These are phyloP conservation scores for Glaucopsyche alexis DNA, from an alignment of 2,888 invertebrate genomes.

Conservation along the genomic window DNA sequence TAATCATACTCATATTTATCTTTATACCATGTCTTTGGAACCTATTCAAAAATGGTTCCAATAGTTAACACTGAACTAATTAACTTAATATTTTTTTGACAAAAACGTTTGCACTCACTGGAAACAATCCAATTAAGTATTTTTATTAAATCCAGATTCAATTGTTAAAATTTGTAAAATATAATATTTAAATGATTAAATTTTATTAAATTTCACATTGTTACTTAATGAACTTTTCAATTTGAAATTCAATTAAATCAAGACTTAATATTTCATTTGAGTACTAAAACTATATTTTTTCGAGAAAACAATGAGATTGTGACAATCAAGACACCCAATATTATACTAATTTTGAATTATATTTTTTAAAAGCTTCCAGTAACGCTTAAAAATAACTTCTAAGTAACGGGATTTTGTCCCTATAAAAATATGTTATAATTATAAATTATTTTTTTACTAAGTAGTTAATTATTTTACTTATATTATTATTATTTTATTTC, in stretches of 20 bases:
- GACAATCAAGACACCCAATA: constrained; percentile 1
- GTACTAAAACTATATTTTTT: constrained; percentile 12
- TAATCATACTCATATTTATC: too few species aligned
- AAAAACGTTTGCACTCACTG: not conserved
- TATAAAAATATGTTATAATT: not conserved
- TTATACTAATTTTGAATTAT: not conserved
- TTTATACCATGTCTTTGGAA: not conserved
- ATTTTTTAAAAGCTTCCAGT: too few species aligned
- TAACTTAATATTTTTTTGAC: too few species aligned
- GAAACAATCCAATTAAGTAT: not conserved
- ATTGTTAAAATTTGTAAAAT: not conserved
- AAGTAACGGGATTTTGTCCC: not conserved
- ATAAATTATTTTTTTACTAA: not conserved
- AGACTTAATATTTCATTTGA: constrained; percentile 9
- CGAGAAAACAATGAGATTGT: constrained; percentile 21
- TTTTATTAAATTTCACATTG: too few species aligned
- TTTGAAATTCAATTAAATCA: not conserved
- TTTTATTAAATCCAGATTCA: not conserved
- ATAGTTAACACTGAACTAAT: not conserved
- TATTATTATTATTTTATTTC: not conserved
- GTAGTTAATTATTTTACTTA: too few species aligned
- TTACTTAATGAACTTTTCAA: not conserved
- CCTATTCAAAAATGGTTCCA: not conserved
- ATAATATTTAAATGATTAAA: not conserved
- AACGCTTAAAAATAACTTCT: too few species aligned